A percentile compares a stretch with the other conserved stretches of the same genome.
Conservation (phyloP, 2,888 invertebrate species). For the Cephus rjabovi region DNA sequence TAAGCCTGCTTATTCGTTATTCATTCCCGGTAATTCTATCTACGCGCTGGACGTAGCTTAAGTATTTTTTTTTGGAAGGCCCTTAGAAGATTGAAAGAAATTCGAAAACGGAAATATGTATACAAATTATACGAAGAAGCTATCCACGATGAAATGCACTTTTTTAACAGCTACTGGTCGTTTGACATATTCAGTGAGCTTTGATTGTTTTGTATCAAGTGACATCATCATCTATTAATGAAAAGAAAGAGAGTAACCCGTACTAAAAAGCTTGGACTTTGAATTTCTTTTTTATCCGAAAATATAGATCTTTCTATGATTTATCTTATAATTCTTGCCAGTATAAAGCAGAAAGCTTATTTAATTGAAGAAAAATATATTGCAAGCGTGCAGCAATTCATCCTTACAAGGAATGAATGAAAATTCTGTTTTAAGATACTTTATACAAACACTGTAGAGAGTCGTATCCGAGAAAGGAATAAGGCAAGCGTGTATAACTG, state of each 20-base stretch:
- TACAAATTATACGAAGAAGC: background rate
- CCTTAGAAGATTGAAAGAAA: background rate
- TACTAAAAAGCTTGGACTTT: conserved; percentile 22
- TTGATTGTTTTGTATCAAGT: background rate
- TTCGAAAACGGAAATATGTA: background rate
- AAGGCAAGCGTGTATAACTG: conserved; percentile 24
- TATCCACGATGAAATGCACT: background rate
- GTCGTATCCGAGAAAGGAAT: conserved; percentile 18
- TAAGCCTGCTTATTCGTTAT: conserved; percentile 2
- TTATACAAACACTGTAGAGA: conserved; percentile 16
- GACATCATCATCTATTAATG: background rate
- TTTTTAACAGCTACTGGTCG: background rate
- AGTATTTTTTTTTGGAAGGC: background rate
- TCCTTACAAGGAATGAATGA: conserved; percentile 15
- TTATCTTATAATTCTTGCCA: conserved; percentile 14
- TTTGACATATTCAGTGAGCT: background rate
- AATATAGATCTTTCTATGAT: conserved; percentile 38
- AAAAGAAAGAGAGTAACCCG: background rate
- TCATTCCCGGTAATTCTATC: conserved; percentile 16
- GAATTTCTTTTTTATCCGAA: conserved; percentile 44
- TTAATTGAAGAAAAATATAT: background rate
- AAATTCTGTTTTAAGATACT: conserved; percentile 12
- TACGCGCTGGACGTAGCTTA: background rate
- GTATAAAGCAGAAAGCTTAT: background rate
- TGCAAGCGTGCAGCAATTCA: background rate